Conservation (phyloP, 2,113 vertebrate genomes). For the Phasianus colchicus region DNA sequence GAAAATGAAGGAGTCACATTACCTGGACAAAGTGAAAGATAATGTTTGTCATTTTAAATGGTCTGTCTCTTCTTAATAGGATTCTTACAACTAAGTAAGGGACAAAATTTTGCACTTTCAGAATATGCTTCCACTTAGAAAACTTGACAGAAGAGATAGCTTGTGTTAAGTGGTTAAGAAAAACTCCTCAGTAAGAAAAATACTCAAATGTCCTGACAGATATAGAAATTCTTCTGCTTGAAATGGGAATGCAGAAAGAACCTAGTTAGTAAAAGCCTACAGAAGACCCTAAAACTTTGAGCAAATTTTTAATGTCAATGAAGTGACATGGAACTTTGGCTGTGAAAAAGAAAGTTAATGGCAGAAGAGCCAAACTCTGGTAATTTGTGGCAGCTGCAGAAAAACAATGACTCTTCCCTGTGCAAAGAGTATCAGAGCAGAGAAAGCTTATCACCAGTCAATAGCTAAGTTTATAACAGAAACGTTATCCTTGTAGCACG, state of each 20-base stretch:
- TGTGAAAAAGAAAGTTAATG: background rate
- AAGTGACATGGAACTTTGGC: background rate
- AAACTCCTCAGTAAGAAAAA: background rate
- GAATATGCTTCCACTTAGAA: background rate
- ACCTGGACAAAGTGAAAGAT: background rate
- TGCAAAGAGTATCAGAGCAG: background rate
- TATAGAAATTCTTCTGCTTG: background rate
- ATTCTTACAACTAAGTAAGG: background rate
- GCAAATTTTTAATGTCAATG: background rate
- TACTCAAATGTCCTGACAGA: background rate
- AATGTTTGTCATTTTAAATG: background rate
- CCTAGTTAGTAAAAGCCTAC: background rate
- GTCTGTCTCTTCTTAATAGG: background rate
- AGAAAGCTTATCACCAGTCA: background rate
- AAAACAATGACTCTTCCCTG: background rate
- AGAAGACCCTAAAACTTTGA: background rate
- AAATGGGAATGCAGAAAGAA: background rate
- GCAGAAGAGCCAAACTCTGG: background rate
- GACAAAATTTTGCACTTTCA: background rate
- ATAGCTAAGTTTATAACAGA: background rate
- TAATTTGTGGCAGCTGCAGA: background rate
- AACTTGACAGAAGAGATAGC: rapidly evolving
- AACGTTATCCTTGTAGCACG: background rate
- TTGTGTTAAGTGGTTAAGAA: background rate
- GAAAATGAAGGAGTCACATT: background rate